A percentile compares a stretch with the other conserved stretches of the same genome.
phyloP scores from a whole-genome alignment of 2,113 vertebrate genomes.

The Callaeas wilsoni region DNA sequence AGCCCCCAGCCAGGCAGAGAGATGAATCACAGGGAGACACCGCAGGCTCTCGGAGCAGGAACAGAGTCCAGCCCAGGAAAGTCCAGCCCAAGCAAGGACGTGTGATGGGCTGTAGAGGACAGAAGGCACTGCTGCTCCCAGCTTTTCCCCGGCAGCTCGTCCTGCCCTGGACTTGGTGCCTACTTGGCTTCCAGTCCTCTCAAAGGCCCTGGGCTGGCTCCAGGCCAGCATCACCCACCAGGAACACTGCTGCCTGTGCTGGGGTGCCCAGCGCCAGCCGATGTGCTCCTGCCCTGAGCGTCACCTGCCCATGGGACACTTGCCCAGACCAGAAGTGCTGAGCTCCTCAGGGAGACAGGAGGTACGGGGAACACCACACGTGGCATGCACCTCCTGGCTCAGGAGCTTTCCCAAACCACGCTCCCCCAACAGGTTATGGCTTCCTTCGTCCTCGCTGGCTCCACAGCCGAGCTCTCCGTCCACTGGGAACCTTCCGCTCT shows the following conservation, averaged over 20 bases:
- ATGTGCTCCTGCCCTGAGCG: neutral
- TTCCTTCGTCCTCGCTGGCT: neutral
- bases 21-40: neutral
- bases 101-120: accelerated
- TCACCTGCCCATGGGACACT: accelerated
- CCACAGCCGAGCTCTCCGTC: neutral
- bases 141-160: neutral
- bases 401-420: neutral
- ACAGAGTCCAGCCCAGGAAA: neutral
- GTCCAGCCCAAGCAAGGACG: neutral
- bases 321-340: neutral
- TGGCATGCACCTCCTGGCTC: neutral
- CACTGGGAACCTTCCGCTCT: neutral
- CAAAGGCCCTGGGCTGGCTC: neutral
- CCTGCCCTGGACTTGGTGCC: neutral
- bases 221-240: neutral
- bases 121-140: neutral
- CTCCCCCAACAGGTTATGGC: neutral
- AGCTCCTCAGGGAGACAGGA: neutral
- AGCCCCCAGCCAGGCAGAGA: neutral
- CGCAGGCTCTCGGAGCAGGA: accelerated
- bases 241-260: neutral
- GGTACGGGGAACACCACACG: neutral
- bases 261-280: accelerated
- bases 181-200: neutral